Base-by-base conservation (phyloP, 2,797 vertebrate species). In the Acrossocheilus wenchowensis region DNA sequence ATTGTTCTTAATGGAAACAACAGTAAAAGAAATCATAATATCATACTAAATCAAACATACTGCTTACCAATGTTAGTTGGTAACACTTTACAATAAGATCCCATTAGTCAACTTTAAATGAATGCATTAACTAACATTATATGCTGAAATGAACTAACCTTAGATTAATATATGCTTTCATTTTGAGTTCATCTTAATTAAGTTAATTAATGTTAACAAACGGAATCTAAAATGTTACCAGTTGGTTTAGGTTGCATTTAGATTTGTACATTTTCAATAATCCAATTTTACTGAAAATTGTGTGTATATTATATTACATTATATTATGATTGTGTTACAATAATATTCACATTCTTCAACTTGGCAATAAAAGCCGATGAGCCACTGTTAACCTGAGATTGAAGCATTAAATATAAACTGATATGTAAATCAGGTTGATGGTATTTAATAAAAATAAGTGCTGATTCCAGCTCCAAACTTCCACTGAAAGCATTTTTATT, bases 361-460 rank as follows among this genome's bases (percentile, higher is more conserved):
- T 30, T 50, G 73, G 8, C 73, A 52, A 75, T 34, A 21, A 75
- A 52, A 50, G 45, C 17, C 1, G 2, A 30, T 23, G 19, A 77
- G 50, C 10, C 1, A 11, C 19, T 34, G 5, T 12, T 26, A 12
- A 62, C n/a, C 45, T 30, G 26, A 23, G 74, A 23, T 21, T 57
- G 19, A 78, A 78, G 50, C 34, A 57, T 34, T 50, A 78, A 77
- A 77, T 74, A n/a, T 21, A 52, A 54, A 30, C 17, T 54, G 6
- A 54, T 52, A 77, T 54, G 30, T 36, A 36, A 77, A 77, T 54
- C 48, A 54, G 74, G 26, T 30, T 36, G 30, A 77, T 9, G 30
- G 19, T 54, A 57, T 57, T 57, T 78, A 57, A 54, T 78, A n/a
- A 57, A 50, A 78, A 78, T 39, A 57, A n/a, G 34, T 39, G 50